A percentile compares a stretch with the other conserved stretches of the same genome.
phyloP scores from a whole-genome alignment of 2,888 invertebrate species.

The Tenthredo mesomela region DNA sequence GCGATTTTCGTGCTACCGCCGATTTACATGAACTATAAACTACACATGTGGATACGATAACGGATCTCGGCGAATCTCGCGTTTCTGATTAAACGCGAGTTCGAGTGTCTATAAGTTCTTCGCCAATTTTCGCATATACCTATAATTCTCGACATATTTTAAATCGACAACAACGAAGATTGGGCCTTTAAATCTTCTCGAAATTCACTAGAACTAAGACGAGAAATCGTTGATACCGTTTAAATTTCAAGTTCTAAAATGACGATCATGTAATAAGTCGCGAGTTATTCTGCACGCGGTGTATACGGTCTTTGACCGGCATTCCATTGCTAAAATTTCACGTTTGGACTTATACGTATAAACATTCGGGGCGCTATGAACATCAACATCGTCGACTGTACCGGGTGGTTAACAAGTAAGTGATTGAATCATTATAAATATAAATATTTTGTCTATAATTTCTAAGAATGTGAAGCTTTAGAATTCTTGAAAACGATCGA shows the following conservation, averaged over 20 bases:
- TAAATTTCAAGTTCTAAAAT: neutral
- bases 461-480: neutral
- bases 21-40: neutral
- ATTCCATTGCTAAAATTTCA: constrained; percentile 45
- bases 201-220: neutral
- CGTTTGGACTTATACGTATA: constrained; percentile 49
- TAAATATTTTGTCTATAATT: neutral
- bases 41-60: neutral
- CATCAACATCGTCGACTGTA: constrained; percentile 61
- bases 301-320: constrained; percentile 39
- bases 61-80: neutral
- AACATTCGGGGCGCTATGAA: constrained; percentile 63
- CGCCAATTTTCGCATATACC: neutral
- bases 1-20: constrained; percentile 4
- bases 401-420: constrained; percentile 64
- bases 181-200: neutral
- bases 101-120: neutral
- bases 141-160: neutral
- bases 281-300: constrained; percentile 36
- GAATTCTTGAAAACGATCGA: neutral
- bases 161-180: neutral
- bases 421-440: constrained; percentile 41
- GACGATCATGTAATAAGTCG: constrained; percentile 26
- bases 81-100: neutral
- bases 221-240: neutral